These are phyloP conservation scores for Diplazon laetatorius DNA, from an alignment of 2,888 invertebrate genomes.

Conservation along the genomic window DNA sequence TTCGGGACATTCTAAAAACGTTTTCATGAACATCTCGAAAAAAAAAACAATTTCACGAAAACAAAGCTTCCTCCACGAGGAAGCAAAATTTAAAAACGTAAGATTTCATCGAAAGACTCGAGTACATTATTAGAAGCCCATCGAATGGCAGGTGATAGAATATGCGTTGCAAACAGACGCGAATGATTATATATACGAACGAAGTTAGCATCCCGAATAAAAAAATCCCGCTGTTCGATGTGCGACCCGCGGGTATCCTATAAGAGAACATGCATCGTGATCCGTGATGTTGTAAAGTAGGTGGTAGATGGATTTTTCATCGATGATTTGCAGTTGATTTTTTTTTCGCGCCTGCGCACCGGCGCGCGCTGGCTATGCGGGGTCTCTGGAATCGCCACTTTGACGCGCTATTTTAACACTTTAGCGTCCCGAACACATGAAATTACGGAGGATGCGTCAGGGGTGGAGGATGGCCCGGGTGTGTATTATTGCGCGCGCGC, in stretches of 20 bases:
- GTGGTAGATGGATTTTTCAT: conserved; percentile 38
- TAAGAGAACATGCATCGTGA: conserved; percentile 25
- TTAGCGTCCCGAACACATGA: conserved; percentile 73
- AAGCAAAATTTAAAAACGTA: conserved; percentile 3
- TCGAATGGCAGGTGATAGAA: conserved; percentile 58
- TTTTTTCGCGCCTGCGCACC: no score
- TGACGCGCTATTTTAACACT: conserved; percentile 77
- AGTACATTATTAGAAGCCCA: conserved; percentile 48
- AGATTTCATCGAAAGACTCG: conserved; percentile 5
- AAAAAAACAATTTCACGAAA: no score
- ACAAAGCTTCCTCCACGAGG: neutral
- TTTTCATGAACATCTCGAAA: no score
- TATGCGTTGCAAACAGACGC: conserved; percentile 54
- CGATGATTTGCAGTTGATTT: conserved; percentile 38
- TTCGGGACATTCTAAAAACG: no score
- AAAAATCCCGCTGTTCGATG: conserved; percentile 7
- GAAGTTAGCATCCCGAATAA: no score
- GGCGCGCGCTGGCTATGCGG: conserved; percentile 47
- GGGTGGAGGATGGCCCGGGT: conserved; percentile 32
- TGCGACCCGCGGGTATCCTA: conserved; percentile 42
- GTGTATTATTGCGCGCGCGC: conserved; percentile 66
- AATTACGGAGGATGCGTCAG: conserved; percentile 70
- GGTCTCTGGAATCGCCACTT: conserved; percentile 61
- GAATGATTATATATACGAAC: conserved; percentile 53
- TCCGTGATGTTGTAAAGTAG: conserved; percentile 39